Base-by-base conservation (phyloP, 2,888 invertebrate species). In the Limenitis camilla region DNA sequence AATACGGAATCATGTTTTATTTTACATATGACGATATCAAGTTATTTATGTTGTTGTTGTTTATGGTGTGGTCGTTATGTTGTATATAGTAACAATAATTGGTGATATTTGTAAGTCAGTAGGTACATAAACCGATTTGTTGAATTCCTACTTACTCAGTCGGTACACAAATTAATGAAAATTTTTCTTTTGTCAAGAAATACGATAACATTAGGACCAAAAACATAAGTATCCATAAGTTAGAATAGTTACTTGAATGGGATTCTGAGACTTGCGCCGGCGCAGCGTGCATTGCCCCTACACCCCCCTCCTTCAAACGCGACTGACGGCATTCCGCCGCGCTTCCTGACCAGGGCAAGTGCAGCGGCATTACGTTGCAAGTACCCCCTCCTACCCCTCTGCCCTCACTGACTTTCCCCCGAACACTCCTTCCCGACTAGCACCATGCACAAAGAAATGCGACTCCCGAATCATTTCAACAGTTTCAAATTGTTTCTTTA, bases 301-400 rank as follows among this genome's bases (percentile, higher is more conserved):
- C 51, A 68, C 59, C 70, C 66, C 60, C 64, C 63, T 62, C 60
- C 62, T 69, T 72, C 74, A 75, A 84, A 86, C 87, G 85, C 83
- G 87, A 74, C 84, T 84, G 88, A 88, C 88, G 80, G 86, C 88
- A 88, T 88, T 88, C 88, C 88, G 73, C 75, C 66, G 81, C 85
- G 84, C 86, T 86, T 87, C 87, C 86, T 86, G 87, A 83, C 85
- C 84, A 74, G 73, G 79, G 85, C 86, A 85, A 86, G 85, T 86
- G 86, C 81, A 81, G 76, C 74, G 76, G 72, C 82, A 82, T 80
- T 83, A 81, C 80, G 69, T 75, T 78, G 80, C 80, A 76, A 82
- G 82, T 83, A 83, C 81, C 61, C 73, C 63, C 69, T 67, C 61
- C 66, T n/a, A n/a, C n/a, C n/a, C n/a, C n/a, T n/a, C n/a, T 60